Evolutionary conservation across 2,888 invertebrate species (phyloP).

Genomic region (Acrocyrtus sp.): DNA sequence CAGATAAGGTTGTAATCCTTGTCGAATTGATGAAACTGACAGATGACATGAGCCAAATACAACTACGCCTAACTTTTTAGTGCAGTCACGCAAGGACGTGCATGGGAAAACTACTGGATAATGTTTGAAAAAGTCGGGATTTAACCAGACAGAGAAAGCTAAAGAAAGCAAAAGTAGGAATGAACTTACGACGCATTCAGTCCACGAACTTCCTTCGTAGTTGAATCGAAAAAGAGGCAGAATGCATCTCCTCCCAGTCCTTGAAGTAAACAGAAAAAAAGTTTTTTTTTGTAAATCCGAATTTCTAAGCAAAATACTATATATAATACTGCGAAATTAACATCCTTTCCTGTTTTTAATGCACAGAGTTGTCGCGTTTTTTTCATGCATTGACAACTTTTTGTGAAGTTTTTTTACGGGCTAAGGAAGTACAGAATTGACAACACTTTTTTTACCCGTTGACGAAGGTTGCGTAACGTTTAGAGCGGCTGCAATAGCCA

Average conservation of each 20-base stretch:
- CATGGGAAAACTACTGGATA: too few species aligned
- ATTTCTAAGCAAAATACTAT: too few species aligned
- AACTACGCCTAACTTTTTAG: too few species aligned
- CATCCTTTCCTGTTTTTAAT: neutral
- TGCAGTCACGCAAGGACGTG: too few species aligned
- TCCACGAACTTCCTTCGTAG: conserved; percentile 65
- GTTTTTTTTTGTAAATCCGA: neutral
- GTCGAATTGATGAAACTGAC: too few species aligned
- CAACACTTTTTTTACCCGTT: conserved; percentile 63
- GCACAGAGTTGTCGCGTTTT: neutral
- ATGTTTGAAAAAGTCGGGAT: too few species aligned
- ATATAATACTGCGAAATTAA: neutral
- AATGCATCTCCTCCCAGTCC: conserved; percentile 67
- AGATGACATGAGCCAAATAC: too few species aligned
- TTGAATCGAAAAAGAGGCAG: conserved; percentile 66
- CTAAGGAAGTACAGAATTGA: neutral
- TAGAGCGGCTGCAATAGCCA: conserved; percentile 67
- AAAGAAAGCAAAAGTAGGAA: too few species aligned
- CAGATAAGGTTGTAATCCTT: too few species aligned
- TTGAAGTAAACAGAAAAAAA: conserved; percentile 21
- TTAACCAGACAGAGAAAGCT: too few species aligned
- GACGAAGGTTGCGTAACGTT: conserved; percentile 66
- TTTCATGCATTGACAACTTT: conserved; percentile 8
- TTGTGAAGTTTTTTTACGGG: neutral
- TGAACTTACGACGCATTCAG: conserved; percentile 66